Evolutionary conservation across 2,888 invertebrate genomes (phyloP).

Genomic region (Cephus pulcher): DNA sequence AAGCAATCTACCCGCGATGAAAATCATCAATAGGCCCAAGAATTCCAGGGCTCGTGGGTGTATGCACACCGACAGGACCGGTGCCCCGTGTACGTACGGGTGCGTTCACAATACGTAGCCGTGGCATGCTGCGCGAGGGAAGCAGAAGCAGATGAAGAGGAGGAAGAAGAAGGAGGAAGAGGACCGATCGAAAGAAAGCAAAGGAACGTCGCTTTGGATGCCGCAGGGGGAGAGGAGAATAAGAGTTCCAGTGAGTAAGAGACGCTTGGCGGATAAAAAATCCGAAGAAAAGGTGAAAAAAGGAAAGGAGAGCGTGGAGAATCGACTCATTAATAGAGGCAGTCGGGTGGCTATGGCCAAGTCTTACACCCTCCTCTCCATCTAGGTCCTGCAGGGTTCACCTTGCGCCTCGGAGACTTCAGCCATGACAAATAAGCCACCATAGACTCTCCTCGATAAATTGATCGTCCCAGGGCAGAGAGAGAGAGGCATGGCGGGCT

Average conservation of each 20-base stretch:
- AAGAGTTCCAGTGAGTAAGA: constrained; percentile 35
- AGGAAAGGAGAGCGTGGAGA: constrained; percentile 33
- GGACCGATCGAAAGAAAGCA: constrained; percentile 18
- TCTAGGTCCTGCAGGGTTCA: neutral
- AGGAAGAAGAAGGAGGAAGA: constrained; percentile 17
- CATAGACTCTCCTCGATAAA: neutral
- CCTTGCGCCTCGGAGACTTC: neutral
- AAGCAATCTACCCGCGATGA: constrained; percentile 23
- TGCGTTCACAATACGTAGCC: neutral
- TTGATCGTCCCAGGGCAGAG: neutral
- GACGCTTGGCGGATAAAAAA: constrained; percentile 28
- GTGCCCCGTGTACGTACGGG: constrained; percentile 5
- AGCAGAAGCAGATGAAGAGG: constrained; percentile 9
- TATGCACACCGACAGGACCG: constrained; percentile 2
- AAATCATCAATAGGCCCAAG: constrained; percentile 18
- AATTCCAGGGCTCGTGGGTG: neutral
- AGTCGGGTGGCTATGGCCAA: constrained; percentile 36
- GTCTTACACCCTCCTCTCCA: constrained; percentile 5
- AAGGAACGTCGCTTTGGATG: constrained; percentile 30
- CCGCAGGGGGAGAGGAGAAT: constrained; percentile 22
- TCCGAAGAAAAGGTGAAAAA: constrained; percentile 15
- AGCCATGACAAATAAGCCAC: neutral
- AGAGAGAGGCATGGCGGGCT: neutral
- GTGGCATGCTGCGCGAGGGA: constrained; percentile 15
- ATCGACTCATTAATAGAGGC: constrained; percentile 44